These are phyloP conservation scores for Pelodytes ibericus DNA, from an alignment of 2,797 vertebrate species.

Conservation along the genomic window DNA sequence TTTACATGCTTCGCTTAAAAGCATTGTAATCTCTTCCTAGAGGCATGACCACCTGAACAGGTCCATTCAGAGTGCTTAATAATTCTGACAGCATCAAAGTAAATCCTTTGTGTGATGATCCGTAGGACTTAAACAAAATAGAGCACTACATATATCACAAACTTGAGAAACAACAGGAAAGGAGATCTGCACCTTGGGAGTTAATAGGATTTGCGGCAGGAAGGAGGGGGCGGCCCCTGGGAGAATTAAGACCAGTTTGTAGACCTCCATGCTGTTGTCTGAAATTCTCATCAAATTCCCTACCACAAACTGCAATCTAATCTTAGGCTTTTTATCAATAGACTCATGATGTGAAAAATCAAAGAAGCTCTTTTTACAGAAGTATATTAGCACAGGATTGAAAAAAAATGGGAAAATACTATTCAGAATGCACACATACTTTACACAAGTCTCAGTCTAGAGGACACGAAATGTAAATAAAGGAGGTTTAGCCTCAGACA, in stretches of 20 bases:
- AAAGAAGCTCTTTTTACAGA: too few relatives aligned
- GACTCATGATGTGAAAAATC: background rate
- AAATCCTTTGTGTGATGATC: constrained; percentile 20
- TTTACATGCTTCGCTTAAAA: constrained; percentile 15
- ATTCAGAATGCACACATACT: too few relatives aligned
- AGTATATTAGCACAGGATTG: too few relatives aligned
- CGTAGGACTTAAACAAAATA: constrained; percentile 27
- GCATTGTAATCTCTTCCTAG: constrained; percentile 29
- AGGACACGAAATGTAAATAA: too few relatives aligned
- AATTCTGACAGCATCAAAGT: constrained; percentile 13
- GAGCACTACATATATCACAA: constrained; percentile 16
- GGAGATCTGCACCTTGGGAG: constrained; percentile 10
- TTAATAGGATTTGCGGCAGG: constrained; percentile 45
- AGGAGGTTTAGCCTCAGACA: too few relatives aligned
- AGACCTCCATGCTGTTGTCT: constrained; percentile 50
- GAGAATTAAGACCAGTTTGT: constrained; percentile 6
- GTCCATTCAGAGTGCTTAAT: constrained; percentile 15
- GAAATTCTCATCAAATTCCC: constrained; percentile 42
- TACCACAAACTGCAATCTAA: constrained; percentile 4
- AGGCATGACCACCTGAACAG: constrained; percentile 34
- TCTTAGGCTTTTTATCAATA: background rate
- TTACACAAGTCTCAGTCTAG: too few relatives aligned
- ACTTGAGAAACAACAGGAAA: constrained; percentile 24
- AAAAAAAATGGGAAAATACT: too few relatives aligned
- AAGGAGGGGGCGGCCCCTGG: constrained; percentile 38